These are phyloP conservation scores for Tiliqua scincoides DNA, from an alignment of 2,113 vertebrate genomes.

Conservation along the genomic window DNA sequence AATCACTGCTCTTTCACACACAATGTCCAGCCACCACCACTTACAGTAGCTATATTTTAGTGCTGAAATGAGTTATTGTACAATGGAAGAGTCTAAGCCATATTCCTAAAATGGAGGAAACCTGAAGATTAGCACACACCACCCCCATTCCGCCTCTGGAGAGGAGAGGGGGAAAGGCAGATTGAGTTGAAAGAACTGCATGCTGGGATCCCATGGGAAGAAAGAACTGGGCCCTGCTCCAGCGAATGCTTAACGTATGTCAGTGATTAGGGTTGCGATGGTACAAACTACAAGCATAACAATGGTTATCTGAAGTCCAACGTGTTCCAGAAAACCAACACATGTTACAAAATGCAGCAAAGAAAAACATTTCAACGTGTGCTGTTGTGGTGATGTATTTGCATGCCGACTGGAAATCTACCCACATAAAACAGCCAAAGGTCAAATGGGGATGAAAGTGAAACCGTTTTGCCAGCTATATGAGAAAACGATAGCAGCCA, in stretches of 20 bases:
- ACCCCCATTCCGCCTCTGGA: not conserved
- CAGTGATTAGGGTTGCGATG: not conserved
- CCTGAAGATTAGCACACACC: no score
- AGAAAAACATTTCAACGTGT: not conserved
- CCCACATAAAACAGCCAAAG: not conserved
- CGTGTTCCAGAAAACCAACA: not conserved
- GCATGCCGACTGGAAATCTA: not conserved
- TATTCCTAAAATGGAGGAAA: not conserved
- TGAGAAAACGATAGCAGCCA: not conserved
- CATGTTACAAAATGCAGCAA: not conserved
- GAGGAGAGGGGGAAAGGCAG: no score
- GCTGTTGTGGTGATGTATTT: not conserved
- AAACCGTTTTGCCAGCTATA: not conserved
- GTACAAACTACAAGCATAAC: not conserved
- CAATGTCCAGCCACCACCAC: not conserved
- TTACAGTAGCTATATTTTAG: not conserved
- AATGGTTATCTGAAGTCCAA: not conserved
- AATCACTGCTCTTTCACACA: not conserved
- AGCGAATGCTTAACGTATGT: not conserved
- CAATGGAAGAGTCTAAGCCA: no score
- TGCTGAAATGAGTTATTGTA: not conserved
- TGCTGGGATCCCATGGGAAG: not conserved
- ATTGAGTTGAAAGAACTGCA: not conserved
- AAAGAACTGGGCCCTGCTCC: not conserved
- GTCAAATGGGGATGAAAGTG: not conserved